A percentile compares a stretch with the other conserved stretches of the same genome.
phyloP scores from a whole-genome alignment of 2,888 invertebrate genomes.

The Calameuta filiformis region DNA sequence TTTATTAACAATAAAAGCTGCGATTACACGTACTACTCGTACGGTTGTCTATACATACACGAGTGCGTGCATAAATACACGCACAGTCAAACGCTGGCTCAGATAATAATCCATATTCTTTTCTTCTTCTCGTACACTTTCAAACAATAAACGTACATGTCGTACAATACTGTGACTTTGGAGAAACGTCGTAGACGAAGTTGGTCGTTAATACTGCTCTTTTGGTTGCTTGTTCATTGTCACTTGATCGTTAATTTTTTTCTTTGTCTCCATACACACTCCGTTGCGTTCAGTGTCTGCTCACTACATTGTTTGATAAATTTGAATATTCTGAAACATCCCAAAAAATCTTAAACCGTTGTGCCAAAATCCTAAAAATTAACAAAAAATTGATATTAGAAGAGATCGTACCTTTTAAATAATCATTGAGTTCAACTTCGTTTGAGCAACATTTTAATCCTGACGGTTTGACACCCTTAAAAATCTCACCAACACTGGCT shows the following conservation, averaged over 20 bases:
- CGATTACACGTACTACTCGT: not conserved
- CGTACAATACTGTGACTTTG: not conserved
- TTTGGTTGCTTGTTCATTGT: not conserved
- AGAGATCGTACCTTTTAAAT: conserved; percentile 65
- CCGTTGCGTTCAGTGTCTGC: conserved; percentile 22
- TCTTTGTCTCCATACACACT: not conserved
- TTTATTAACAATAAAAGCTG: not conserved
- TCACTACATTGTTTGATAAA: conserved; percentile 24
- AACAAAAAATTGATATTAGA: not conserved
- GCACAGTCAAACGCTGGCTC: not conserved
- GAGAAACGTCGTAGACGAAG: not conserved
- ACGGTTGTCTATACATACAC: not conserved
- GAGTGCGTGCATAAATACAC: too few species aligned
- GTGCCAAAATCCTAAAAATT: not conserved
- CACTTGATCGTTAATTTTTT: not conserved
- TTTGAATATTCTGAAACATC: conserved; percentile 33
- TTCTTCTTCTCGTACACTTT: not conserved
- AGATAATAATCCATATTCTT: not conserved
- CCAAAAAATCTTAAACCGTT: conserved; percentile 4
- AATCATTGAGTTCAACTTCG: conserved; percentile 69
- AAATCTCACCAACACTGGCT: conserved; percentile 70
- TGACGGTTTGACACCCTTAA: conserved; percentile 71
- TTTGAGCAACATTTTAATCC: conserved; percentile 70
- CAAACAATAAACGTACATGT: not conserved
- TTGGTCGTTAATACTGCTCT: not conserved